Base-by-base conservation (phyloP, 2,888 invertebrate species). In the Meiosimyza platycephala region DNA sequence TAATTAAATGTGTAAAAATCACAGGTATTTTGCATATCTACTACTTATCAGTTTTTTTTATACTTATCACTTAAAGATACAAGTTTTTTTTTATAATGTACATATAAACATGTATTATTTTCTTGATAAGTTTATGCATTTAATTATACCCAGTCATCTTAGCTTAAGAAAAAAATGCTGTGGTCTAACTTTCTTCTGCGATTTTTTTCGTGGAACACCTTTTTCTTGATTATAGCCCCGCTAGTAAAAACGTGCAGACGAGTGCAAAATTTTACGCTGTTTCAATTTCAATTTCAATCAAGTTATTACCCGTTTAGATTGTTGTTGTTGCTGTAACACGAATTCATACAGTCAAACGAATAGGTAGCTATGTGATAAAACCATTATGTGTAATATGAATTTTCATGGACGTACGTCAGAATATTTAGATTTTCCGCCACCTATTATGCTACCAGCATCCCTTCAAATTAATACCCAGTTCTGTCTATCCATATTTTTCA, bases 271-370 rank as follows among this genome's bases (percentile, higher is more conserved):
- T 18, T 40, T 55, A 7, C 55, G 18, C 22, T 15, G n/a, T 67
- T 67, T 55, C 40, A 67, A 67, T 67, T 67, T 67, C 54, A 67
- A 67, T 67, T 67, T 67, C 13, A 9, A 40, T 40, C 40, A 40
- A 40, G 16, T 67, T 55, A 47, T 67, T 33, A 67, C 12, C 40
- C 55, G 67, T 55, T 55, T 55, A 67, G 40, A 55, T 54, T 55
- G 67, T 40, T 68, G 68, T 18, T 22, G 22, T 47, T 67, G 59
- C n/a, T 16, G 67, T 48, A 9, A 15, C 52, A 51, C 15, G 2
- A 15, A 11, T 22, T 16, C 22, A 60, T 60, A 28, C 60, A 40
- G 9, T 11, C 16, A 33, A 12, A 15, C 40, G n/a, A 60, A 33
- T 60, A 33, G 60, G 15, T 11, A 28, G n/a, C 0, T 40, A 9